Evolutionary conservation across 2,888 invertebrate species (phyloP), one percentile per base, ranked within the genome.

Genomic region (Cerastoderma edule): DNA sequence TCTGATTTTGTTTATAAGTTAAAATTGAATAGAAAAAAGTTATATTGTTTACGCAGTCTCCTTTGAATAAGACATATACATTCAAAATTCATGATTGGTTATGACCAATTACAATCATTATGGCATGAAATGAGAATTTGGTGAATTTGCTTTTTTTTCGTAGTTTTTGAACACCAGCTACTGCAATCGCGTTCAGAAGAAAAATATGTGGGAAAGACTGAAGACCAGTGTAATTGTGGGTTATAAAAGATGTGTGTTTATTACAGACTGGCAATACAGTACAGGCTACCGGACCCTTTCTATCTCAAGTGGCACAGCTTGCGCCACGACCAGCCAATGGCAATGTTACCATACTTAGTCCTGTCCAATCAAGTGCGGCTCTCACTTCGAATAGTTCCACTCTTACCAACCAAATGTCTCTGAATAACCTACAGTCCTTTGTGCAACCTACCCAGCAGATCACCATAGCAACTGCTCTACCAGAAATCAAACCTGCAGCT

Each of bases 251-350:
- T 57, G 24, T 24, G n/a, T n/a, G n/a, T n/a, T n/a, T 67, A 2
- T 79, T 67, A n/a, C 60, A 83, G 82, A 75, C 80, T 56, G 81
- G 83, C 16, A 76, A 80, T 33, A 63, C 82, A 22, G 77, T 83
- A n/a, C 82, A 83, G 50, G 64, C 84, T 13, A 75, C 73, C 22
- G 83, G 86, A n/a, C 84, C 88, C 16, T 87, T 88, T 44, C 84
- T 89, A 53, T 80, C 88, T 16, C 88, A 87, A 63, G 84, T 87
- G 13, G 68, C 80, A 24, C 73, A 83, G 46, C 73, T 83, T 19
- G 77, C 83, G 8, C 75, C 83, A 10, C 67, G 84, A 10, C 78
- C 84, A 0, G 70, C 83, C n/a, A 85, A 80, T 64, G 86, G 78
- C 64, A 83, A 87, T 19, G 85, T 87, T 27, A 85, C 87, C 39